Evolutionary conservation across 2,888 invertebrate species (phyloP).

Genomic region (Alitta virens): DNA sequence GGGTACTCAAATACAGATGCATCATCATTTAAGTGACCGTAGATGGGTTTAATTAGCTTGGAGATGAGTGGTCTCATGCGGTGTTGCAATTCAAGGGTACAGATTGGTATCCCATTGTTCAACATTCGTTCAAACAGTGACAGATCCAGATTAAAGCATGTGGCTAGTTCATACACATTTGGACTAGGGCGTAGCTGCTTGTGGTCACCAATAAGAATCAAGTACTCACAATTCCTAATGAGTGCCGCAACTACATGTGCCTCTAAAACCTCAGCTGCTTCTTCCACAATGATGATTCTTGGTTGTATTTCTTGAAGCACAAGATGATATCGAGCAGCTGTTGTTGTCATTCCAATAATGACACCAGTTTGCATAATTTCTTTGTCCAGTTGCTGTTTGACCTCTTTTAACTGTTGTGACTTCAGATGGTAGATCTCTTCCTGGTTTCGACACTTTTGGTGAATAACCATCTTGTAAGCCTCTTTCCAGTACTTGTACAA

Average conservation of each 20-base stretch:
- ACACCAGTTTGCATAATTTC: conserved; percentile 34
- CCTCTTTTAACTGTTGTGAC: conserved; percentile 28
- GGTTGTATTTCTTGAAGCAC: conserved; percentile 49
- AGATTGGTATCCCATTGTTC: conserved; percentile 65
- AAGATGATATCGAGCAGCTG: conserved; percentile 43
- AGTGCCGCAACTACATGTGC: conserved; percentile 78
- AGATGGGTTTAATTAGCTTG: conserved; percentile 40
- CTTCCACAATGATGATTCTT: conserved; percentile 68
- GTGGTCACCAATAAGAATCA: conserved; percentile 82
- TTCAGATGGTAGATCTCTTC: conserved; percentile 29
- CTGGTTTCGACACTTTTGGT: conserved; percentile 18
- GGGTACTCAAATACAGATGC: conserved; percentile 34
- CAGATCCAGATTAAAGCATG: conserved; percentile 69
- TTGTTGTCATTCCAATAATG: conserved; percentile 54
- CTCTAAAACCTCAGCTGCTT: conserved; percentile 85
- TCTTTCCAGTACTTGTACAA: conserved; percentile 56
- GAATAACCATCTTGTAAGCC: conserved; percentile 26
- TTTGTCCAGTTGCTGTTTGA: conserved; percentile 34
- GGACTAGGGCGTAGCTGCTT: conserved; percentile 76
- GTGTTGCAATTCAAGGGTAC: conserved; percentile 65
- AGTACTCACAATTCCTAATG: conserved; percentile 72
- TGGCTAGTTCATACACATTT: conserved; percentile 69
- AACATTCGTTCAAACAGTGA: conserved; percentile 83
- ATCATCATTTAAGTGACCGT: conserved; percentile 42
- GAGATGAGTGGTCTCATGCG: conserved; percentile 54